Conservation (phyloP, 1,140 invertebrate species). For the Drosophila pachea region DNA sequence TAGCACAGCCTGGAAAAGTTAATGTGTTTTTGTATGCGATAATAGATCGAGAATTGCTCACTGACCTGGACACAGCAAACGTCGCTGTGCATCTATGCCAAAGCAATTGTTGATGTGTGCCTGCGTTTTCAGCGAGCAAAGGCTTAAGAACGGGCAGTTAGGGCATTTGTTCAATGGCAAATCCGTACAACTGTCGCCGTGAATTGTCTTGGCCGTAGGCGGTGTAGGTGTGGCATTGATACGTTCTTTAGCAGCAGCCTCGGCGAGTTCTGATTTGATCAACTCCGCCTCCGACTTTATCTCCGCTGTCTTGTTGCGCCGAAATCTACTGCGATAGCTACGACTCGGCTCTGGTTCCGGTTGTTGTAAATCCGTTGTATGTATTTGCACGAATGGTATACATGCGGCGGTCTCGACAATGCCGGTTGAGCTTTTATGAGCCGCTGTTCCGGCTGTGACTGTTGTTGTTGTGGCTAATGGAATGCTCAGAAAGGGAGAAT, state of each 20-base stretch:
- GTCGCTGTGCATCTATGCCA: slow-evolving; percentile 32
- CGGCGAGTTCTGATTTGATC: slow-evolving; percentile 71
- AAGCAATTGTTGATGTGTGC: slow-evolving; percentile 45
- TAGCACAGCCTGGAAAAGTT: slow-evolving; percentile 74
- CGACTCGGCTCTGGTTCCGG: slow-evolving; percentile 49
- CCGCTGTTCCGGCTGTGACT: neutral
- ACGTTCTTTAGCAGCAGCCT: slow-evolving; percentile 65
- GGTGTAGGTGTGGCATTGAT: slow-evolving; percentile 70
- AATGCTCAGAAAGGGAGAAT: slow-evolving; percentile 43
- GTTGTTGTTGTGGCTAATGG: slow-evolving; percentile 12
- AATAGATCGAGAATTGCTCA: neutral
- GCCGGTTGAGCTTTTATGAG: slow-evolving; percentile 7
- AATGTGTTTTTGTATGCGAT: neutral
- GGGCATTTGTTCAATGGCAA: slow-evolving; percentile 42
- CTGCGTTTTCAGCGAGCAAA: slow-evolving; percentile 43
- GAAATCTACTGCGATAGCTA: slow-evolving; percentile 67
- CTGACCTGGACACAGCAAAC: slow-evolving; percentile 54
- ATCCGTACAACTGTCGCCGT: slow-evolving; percentile 11
- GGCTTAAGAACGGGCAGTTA: slow-evolving; percentile 60
- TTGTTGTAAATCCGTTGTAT: slow-evolving; percentile 69
- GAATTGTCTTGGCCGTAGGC: slow-evolving; percentile 47
- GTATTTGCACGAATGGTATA: slow-evolving; percentile 75
- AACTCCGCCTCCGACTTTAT: slow-evolving; percentile 74
- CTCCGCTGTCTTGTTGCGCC: slow-evolving; percentile 59
- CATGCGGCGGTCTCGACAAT: slow-evolving; percentile 3